A percentile compares a stretch with the other conserved stretches of the same genome.
These are phyloP conservation scores for Vespertilio murinus DNA, from an alignment of 2,797 vertebrate species.

Conservation along the genomic window DNA sequence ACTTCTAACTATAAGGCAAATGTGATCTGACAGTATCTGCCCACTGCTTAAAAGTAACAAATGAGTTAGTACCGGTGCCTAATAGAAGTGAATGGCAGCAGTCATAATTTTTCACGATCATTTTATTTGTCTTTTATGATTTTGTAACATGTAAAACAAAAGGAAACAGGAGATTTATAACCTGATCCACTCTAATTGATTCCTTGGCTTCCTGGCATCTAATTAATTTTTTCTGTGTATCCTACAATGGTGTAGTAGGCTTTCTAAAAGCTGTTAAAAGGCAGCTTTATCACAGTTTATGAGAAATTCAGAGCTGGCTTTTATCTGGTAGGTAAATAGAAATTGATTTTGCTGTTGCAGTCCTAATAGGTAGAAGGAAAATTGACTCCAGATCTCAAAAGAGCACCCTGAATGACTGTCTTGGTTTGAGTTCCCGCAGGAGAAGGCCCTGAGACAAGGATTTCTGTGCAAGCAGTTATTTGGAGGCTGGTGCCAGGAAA, in stretches of 20 bases:
- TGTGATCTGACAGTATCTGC: background rate
- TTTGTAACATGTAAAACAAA: slow-evolving; percentile 46
- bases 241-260: background rate
- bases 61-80: background rate
- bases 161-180: slow-evolving; percentile 57
- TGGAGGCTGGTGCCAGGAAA: background rate
- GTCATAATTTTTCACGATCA: slow-evolving; percentile 54
- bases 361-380: slow-evolving; percentile 13
- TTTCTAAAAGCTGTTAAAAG: slow-evolving; percentile 55
- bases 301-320: slow-evolving; percentile 35
- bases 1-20: background rate
- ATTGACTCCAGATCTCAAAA: background rate
- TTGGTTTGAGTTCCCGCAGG: background rate
- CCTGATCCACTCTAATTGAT: slow-evolving; percentile 63
- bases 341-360: slow-evolving; percentile 58
- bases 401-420: background rate
- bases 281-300: slow-evolving; percentile 5
- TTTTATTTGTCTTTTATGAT: slow-evolving; percentile 51
- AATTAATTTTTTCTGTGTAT: slow-evolving; percentile 58
- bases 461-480: background rate
- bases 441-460: background rate
- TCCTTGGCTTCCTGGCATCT: slow-evolving; percentile 62
- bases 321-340: slow-evolving; percentile 52
- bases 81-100: background rate
- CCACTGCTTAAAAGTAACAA: slow-evolving; percentile 27